These are phyloP conservation scores for Andrena trimmerana DNA, from an alignment of 2,888 invertebrate species.

Conservation along the genomic window DNA sequence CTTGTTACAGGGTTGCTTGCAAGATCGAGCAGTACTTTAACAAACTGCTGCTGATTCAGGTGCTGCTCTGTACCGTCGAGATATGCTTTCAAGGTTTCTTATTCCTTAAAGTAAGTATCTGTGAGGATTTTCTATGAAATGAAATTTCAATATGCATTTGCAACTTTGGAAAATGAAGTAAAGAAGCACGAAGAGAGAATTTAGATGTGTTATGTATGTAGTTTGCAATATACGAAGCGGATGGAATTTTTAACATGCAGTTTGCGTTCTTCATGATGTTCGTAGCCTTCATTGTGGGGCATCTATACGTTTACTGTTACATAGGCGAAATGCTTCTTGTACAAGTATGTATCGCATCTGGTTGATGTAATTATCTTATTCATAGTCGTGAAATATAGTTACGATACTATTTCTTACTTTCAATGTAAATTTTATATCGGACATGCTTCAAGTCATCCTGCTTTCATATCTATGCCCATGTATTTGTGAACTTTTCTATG, in stretches of 20 bases:
- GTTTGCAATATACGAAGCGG: slow-evolving; percentile 14
- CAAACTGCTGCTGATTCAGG: background rate
- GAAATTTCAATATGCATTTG: too few relatives aligned
- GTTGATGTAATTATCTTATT: background rate
- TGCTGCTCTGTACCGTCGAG: background rate
- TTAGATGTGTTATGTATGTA: background rate
- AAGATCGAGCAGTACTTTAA: background rate
- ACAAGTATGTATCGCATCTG: slow-evolving; percentile 26
- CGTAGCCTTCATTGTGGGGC: slow-evolving; percentile 45
- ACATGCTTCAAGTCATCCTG: too few relatives aligned
- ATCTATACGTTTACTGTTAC: slow-evolving; percentile 74
- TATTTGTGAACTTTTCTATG: too few relatives aligned
- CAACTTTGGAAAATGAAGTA: too few relatives aligned
- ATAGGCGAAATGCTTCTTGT: slow-evolving; percentile 69
- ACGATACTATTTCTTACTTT: background rate
- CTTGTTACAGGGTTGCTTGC: background rate
- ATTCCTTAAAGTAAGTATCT: too few relatives aligned
- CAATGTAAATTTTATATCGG: too few relatives aligned
- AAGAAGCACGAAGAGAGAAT: too few relatives aligned
- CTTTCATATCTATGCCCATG: too few relatives aligned
- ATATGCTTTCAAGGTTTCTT: background rate
- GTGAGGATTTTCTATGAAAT: too few relatives aligned
- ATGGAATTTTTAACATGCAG: slow-evolving; percentile 39
- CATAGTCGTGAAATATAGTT: too few relatives aligned
- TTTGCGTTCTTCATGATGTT: slow-evolving; percentile 59